Evolutionary conservation across 2,888 invertebrate genomes (phyloP).

Genomic region (Metallyticus violacea): DNA sequence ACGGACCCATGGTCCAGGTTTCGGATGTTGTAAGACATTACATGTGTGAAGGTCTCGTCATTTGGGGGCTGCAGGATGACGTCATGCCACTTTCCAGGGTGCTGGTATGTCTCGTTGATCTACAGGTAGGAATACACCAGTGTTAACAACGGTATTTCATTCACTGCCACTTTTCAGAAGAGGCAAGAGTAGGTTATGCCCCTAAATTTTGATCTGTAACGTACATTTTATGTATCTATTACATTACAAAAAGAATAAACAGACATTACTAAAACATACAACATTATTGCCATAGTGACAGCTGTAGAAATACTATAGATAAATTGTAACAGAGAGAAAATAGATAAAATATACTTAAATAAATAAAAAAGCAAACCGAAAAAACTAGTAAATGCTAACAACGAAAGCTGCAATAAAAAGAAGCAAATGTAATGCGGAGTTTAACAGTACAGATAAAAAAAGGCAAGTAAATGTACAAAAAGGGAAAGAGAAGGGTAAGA

Average conservation of each 20-base stretch:
- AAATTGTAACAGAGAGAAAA: too few species aligned
- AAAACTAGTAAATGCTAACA: background rate
- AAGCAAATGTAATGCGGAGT: background rate
- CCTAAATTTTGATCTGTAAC: too few species aligned
- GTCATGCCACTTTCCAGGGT: constrained; percentile 70
- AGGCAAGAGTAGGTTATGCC: too few species aligned
- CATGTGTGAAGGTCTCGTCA: constrained; percentile 50
- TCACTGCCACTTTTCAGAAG: too few species aligned
- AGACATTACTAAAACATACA: too few species aligned
- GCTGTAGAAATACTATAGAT: too few species aligned
- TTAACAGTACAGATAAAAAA: background rate
- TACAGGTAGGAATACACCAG: constrained; percentile 40
- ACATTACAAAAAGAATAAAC: too few species aligned
- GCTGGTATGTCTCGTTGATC: constrained; percentile 70
- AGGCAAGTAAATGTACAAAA: background rate
- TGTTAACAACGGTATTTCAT: too few species aligned
- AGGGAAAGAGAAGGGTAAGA: background rate
- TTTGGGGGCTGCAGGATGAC: constrained; percentile 53
- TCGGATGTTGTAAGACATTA: constrained; percentile 63
- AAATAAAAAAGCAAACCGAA: background rate
- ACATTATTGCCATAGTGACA: too few species aligned
- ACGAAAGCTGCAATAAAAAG: too few species aligned
- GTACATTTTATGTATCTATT: too few species aligned
- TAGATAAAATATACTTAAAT: too few species aligned
- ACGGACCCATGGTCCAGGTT: constrained; percentile 63